Conservation (phyloP, 2,797 vertebrate genomes). For the Pseudochromis fuscus region DNA sequence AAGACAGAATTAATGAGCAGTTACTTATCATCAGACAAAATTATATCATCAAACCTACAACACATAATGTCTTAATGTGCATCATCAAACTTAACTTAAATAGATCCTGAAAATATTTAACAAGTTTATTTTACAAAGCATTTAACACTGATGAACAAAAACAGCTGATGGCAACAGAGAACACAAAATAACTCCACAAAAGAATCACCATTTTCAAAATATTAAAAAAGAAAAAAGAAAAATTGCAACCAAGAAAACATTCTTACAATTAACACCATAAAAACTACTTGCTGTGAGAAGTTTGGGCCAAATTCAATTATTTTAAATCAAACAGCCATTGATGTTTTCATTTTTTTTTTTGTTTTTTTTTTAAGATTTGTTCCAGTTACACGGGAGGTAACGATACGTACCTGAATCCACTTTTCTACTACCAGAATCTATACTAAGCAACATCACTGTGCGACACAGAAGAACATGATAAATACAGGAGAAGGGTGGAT, state of each 20-base stretch:
- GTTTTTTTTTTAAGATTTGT: too few relatives aligned
- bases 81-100: constrained; percentile 68
- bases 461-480: constrained; percentile 56
- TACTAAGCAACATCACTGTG: constrained; percentile 56
- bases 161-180: constrained; percentile 28
- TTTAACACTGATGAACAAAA: constrained; percentile 81
- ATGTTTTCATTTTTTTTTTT: neutral
- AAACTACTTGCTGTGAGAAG: constrained; percentile 26
- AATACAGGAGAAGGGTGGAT: constrained; percentile 52
- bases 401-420: constrained; percentile 50
- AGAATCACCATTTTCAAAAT: constrained; percentile 16
- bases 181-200: constrained; percentile 55
- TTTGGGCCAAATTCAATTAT: constrained; percentile 33
- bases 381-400: constrained; percentile 59
- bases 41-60: constrained; percentile 48
- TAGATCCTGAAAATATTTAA: constrained; percentile 68
- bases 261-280: constrained; percentile 59
- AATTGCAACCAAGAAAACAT: constrained; percentile 34
- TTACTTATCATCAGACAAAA: constrained; percentile 50
- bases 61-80: constrained; percentile 54
- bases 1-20: constrained; percentile 42
- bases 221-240: constrained; percentile 18
- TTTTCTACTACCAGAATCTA: constrained; percentile 55
- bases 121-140: constrained; percentile 65
- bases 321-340: constrained; percentile 28